Base-by-base conservation (phyloP, 2,888 invertebrate species). In the Lithosia quadra region DNA sequence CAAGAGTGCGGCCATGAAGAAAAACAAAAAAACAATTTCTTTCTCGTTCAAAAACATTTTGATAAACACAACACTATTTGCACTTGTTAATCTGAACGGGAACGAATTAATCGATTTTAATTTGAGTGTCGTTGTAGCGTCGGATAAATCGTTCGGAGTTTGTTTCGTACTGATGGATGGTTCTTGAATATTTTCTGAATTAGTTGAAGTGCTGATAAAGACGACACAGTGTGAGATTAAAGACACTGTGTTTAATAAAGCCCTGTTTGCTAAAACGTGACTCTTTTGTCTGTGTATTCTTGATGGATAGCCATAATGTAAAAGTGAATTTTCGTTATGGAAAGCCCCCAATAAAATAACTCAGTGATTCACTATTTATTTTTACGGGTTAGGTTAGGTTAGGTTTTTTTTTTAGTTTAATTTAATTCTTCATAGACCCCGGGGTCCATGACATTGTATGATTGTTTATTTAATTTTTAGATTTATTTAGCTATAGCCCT, bases 11-110 rank as follows among this genome's bases (percentile, higher is more conserved):
- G 84, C 73, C 15, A 89, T 71, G 4, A 88, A 66, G 57, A 91
- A 91, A 13, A 88, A 73, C 36, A 94, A 43, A 74, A 87, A 92
- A 63, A 87, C 85, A 0, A 90, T 55, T 67, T 93, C 92, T 69
- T 88, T 92, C 4, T 79, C 65, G 36, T 71, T 83, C 7, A 92
- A 71, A 87, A 87, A 90, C 93, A 94, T 94, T 74, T 81, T 84
- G 53, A 28, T 39, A 11, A 22, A 36, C 58, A 57, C 53, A 58
- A 59, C 62, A 53, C 61, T 64, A 21, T 43, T n/a, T n/a, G 59
- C 53, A 11, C 65, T 53, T 49, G 36, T 7, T 13, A 65, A 56
- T 58, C 0, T 21, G 18, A 63, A 49, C 24, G 59, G 21, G 28
- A 28, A 22, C 34, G 24, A 60, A 56, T 60, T 39, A 60, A 49